phyloP scores from a whole-genome alignment of 2,888 invertebrate species.

The Unio pictorum region DNA sequence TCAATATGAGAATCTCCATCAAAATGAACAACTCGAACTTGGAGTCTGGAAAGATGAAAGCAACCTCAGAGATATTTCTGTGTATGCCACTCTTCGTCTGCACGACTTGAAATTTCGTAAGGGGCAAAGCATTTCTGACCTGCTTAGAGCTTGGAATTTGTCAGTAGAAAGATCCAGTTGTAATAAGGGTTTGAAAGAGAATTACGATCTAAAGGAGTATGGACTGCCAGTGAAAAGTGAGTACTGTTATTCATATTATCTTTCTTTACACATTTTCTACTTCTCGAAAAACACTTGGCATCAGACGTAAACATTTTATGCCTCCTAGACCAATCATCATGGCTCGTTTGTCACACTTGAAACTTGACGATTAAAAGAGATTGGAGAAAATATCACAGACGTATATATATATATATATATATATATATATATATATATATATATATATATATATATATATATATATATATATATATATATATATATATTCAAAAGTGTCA shows the following conservation, averaged over 20 bases:
- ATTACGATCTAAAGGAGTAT: slow-evolving; percentile 11
- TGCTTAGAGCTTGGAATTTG: slow-evolving; percentile 17
- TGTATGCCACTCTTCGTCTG: slow-evolving; percentile 30
- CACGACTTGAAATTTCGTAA: slow-evolving; percentile 18
- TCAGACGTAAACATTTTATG: too few relatives aligned
- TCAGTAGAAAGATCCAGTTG: background rate
- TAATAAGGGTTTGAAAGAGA: slow-evolving; percentile 3
- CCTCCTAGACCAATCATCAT: too few relatives aligned
- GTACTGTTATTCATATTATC: background rate
- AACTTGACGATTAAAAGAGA: too few relatives aligned
- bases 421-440: too few relatives aligned
- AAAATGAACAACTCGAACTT: slow-evolving; percentile 5
- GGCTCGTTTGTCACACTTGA: too few relatives aligned
- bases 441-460: too few relatives aligned
- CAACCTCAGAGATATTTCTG: slow-evolving; percentile 20
- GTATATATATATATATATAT: too few relatives aligned
- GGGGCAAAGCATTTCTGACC: slow-evolving; percentile 8
- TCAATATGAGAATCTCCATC: background rate
- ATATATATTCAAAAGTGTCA: too few relatives aligned
- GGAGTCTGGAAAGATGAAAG: slow-evolving; percentile 16
- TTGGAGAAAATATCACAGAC: too few relatives aligned
- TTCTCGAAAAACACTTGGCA: too few relatives aligned
- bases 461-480: too few relatives aligned
- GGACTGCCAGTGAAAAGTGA: slow-evolving; percentile 27
- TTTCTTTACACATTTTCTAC: too few relatives aligned